phyloP scores from a whole-genome alignment of 2,113 vertebrate genomes.

The Sula dactylatra region DNA sequence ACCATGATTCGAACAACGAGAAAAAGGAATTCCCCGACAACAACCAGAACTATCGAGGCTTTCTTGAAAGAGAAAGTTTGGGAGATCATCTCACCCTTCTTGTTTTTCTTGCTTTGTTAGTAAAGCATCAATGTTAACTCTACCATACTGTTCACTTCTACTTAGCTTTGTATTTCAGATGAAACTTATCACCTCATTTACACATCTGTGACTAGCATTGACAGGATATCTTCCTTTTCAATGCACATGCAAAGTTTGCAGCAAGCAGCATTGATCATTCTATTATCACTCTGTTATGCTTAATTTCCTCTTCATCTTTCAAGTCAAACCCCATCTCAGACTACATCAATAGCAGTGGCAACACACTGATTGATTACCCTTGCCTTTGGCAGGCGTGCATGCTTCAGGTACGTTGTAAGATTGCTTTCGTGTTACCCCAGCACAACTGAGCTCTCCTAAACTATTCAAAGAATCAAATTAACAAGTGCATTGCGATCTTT shows the following conservation, averaged over 20 bases:
- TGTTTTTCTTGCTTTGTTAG: not conserved
- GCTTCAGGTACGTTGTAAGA: not conserved
- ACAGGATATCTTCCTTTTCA: not conserved
- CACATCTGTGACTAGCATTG: not conserved
- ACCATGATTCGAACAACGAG: not conserved
- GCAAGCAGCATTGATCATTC: constrained; percentile 27
- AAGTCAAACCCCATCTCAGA: not conserved
- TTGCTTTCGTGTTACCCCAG: not conserved
- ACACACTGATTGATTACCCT: not conserved
- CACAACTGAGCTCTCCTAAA: not conserved
- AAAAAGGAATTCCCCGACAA: not conserved
- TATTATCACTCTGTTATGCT: constrained; percentile 17
- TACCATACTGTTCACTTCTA: not conserved
- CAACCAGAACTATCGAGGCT: not conserved
- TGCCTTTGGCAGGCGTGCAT: not conserved
- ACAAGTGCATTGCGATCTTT: not conserved
- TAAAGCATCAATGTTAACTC: not conserved
- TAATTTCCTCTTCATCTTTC: constrained; percentile 52
- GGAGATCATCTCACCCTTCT: not conserved
- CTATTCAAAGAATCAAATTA: not conserved
- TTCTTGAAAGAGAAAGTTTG: not conserved
- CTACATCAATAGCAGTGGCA: not conserved
- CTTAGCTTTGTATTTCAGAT: not conserved
- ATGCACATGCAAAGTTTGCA: not conserved
- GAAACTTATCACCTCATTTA: not conserved